Base-by-base conservation (phyloP, 2,113 vertebrate genomes). In the Nothocercus nigrocapillus region DNA sequence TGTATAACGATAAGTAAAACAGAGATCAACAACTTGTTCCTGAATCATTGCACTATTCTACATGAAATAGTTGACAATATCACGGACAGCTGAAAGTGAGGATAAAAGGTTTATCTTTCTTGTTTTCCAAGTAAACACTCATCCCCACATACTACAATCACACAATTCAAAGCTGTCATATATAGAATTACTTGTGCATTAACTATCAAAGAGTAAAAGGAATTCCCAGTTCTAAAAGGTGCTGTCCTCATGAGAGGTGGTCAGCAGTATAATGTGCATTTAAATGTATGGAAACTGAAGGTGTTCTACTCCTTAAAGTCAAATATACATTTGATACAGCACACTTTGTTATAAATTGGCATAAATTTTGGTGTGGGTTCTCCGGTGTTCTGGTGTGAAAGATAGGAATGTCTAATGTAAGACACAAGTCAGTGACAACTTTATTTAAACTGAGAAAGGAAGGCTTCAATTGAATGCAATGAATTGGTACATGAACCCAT, bases 151-250 rank as follows among this genome's bases (percentile, higher is more conserved):
- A 47, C 10, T 84, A 34, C 14, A 69, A 54, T 36, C 9, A 32
- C 0, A 1, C 2, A 1, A 15, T 49, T 58, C 11, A 79, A 51
- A 69, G 32, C 34, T 85, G 25, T 40, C 15, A 3, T 25, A 34
- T 69, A 45, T 11, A 30, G 7, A 24, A 30, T n/a, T 73, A 38
- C 67, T 44, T 69, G 9, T 91, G 20, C 63, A 8, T 62, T 66
- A 69, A 6, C 6, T 38, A 82, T 2, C 7, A 51, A 2, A 15
- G 8, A 56, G 9, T 53, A 38, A 44, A 64, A 34, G 51, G 5
- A 61, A 4, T 38, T 59, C 16, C 14, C 15, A 42, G 5, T 38
- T n/a, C 49, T 85, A 58, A 69, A 77, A 88, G 12, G 8, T 70
- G 12, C 6, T 66, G 22, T 45, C n/a, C 32, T 70, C n/a, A 9